Evolutionary conservation across 2,888 invertebrate species (phyloP).

Genomic region (Patella ulyssiponensis): DNA sequence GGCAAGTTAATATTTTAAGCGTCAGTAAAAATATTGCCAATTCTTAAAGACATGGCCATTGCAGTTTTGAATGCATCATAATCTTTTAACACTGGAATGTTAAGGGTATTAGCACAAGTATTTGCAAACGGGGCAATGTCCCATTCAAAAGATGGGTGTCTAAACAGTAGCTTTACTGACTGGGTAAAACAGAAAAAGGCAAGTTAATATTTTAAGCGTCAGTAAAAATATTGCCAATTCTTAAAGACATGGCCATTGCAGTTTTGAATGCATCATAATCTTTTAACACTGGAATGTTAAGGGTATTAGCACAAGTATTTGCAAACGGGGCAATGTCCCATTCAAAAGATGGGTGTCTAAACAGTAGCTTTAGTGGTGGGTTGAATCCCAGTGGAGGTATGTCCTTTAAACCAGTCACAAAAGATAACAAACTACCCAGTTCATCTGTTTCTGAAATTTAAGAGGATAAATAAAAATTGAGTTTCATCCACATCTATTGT

Average conservation of each 20-base stretch:
- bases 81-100: no score
- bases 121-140: no score
- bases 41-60: no score
- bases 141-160: no score
- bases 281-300: not conserved
- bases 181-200: no score
- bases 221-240: not conserved
- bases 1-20: no score
- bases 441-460: not conserved
- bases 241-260: not conserved
- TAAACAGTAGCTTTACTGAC: no score
- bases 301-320: not conserved
- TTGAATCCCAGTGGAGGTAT: not conserved
- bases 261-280: not conserved
- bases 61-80: no score
- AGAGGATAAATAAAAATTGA: not conserved
- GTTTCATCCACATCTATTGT: no score
- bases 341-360: not conserved
- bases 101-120: no score
- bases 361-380: not conserved
- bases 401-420: not conserved
- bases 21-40: no score
- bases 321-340: not conserved
- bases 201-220: not conserved
- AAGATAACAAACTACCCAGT: not conserved